These are phyloP conservation scores for Clarias gariepinus DNA, from an alignment of 2,113 vertebrate species.

Conservation along the genomic window DNA sequence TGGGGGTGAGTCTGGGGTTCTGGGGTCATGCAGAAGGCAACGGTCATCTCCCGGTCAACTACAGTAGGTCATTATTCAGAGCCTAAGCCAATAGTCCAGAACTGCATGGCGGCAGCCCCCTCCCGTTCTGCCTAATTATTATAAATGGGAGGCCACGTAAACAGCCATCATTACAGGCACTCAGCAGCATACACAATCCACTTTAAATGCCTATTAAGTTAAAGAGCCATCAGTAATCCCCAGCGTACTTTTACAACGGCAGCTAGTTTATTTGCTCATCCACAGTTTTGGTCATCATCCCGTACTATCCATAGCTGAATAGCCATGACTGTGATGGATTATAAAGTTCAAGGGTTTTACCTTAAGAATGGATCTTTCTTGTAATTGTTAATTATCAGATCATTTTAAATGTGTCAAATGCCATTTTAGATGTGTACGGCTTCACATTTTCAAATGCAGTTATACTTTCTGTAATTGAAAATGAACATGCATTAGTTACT, in stretches of 20 bases:
- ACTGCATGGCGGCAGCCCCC: constrained; percentile 78
- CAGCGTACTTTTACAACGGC: constrained; percentile 64
- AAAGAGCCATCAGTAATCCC: constrained; percentile 79
- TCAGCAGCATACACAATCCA: constrained; percentile 81
- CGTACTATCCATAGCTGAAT: constrained; percentile 55
- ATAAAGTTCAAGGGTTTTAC: constrained; percentile 7
- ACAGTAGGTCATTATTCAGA: constrained; percentile 90
- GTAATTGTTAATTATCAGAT: not conserved
- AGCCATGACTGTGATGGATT: not conserved
- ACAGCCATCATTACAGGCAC: constrained; percentile 83
- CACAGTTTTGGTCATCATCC: constrained; percentile 69
- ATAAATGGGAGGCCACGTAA: constrained; percentile 90
- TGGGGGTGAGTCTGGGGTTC: constrained; percentile 80
- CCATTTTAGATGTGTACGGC: not conserved
- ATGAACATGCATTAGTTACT: constrained; percentile 41
- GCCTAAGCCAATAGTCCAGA: constrained; percentile 92
- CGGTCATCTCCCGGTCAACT: constrained; percentile 94
- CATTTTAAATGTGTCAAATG: not conserved
- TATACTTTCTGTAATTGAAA: constrained; percentile 25
- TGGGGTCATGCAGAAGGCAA: constrained; percentile 91
- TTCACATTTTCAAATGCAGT: not conserved
- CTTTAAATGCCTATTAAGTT: constrained; percentile 84
- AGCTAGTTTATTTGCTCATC: constrained; percentile 69
- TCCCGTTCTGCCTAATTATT: constrained; percentile 96
- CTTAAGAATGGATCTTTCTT: constrained; percentile 3